Conservation (phyloP, 92 coral and sea anemone genomes). For the Bergia puertoricense region DNA sequence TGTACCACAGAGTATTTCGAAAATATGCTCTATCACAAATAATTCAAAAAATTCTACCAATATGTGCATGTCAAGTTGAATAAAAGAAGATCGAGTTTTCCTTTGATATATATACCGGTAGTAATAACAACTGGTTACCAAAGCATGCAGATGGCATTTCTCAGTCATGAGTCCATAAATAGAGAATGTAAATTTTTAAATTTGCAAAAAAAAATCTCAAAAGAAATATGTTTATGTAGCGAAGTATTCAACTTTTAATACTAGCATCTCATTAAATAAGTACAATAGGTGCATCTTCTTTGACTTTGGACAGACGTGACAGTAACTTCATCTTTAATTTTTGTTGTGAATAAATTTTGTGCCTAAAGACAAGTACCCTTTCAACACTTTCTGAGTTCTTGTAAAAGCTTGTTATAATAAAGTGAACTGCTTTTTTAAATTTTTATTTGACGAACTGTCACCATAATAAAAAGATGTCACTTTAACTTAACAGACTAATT, state of each 20-base stretch:
- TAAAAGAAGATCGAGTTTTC: background rate
- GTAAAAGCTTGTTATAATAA: no score
- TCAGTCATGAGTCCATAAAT: background rate
- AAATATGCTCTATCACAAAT: background rate
- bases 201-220: background rate
- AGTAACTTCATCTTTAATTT: no score
- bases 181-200: slow-evolving; percentile 1
- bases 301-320: no score
- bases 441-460: no score
- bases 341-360: background rate
- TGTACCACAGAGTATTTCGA: background rate
- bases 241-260: background rate
- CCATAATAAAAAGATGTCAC: background rate
- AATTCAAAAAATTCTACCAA: background rate
- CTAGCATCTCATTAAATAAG: background rate
- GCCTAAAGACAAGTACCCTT: background rate
- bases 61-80: background rate
- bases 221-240: background rate
- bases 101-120: background rate
- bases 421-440: background rate
- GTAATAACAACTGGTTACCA: slow-evolving; percentile 13
- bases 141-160: slow-evolving; percentile 42
- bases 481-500: background rate
- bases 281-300: background rate
- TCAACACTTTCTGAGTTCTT: background rate